A percentile compares a stretch with the other conserved stretches of the same genome.
Evolutionary conservation across 2,797 vertebrate genomes (phyloP).

Genomic region (Phylloscopus collybita): DNA sequence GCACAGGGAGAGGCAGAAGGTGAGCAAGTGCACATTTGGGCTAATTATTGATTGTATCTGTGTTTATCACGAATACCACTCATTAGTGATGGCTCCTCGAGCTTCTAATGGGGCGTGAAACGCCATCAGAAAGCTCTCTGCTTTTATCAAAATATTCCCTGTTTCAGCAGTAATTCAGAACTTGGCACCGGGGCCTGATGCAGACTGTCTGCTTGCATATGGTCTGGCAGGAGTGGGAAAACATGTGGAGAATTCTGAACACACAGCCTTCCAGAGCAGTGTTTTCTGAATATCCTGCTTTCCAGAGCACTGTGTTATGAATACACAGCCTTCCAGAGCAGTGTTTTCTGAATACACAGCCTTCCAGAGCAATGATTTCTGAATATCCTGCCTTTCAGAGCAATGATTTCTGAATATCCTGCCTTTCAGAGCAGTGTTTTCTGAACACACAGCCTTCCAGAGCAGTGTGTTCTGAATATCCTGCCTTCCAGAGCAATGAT

Average conservation of each 20-base stretch:
- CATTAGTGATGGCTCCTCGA: background rate
- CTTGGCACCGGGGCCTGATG: background rate
- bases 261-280: background rate
- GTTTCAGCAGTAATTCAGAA: conserved; percentile 6
- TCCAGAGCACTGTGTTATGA: conserved; percentile 24
- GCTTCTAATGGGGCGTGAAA: conserved; percentile 29
- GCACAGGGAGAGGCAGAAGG: conserved; percentile 11
- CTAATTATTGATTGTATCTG: background rate
- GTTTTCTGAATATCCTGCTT: background rate
- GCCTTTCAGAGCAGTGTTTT: conserved; percentile 25
- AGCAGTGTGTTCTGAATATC: no score
- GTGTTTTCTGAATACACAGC: background rate
- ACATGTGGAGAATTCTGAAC: conserved; percentile 20
- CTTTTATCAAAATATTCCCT: conserved; percentile 17
- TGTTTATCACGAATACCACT: background rate
- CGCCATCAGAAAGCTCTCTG: conserved; percentile 1
- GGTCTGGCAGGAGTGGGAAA: conserved; percentile 33
- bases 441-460: no score
- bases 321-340: background rate
- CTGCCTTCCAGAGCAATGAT: no score
- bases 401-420: background rate
- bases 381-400: conserved; percentile 13
- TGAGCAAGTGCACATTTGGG: background rate
- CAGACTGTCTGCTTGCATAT: conserved; percentile 29
- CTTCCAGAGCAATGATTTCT: conserved; percentile 4